phyloP scores from a whole-genome alignment of 2,797 vertebrate species.

The Muraenolepis orangiensis region DNA sequence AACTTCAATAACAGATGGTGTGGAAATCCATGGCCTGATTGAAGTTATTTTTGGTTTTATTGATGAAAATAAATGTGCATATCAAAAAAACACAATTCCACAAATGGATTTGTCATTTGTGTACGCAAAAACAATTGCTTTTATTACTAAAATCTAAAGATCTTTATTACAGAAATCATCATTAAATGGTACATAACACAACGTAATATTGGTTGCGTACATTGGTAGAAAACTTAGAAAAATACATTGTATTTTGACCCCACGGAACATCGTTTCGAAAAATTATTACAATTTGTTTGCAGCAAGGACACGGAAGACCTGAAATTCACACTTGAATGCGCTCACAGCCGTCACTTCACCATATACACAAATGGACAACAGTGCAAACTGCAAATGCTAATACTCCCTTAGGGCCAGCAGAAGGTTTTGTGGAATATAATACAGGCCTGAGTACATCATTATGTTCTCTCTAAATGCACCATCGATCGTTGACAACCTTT shows the following conservation, averaged over 20 bases:
- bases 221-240: slow-evolving; percentile 17
- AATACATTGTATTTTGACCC: slow-evolving; percentile 6
- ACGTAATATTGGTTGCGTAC: slow-evolving; percentile 23
- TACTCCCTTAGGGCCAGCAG: slow-evolving; percentile 54
- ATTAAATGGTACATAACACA: slow-evolving; percentile 1
- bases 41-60: slow-evolving; percentile 45
- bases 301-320: slow-evolving; percentile 28
- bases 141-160: slow-evolving; percentile 13
- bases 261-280: slow-evolving; percentile 13
- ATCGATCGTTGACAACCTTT: slow-evolving; percentile 16
- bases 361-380: slow-evolving; percentile 69
- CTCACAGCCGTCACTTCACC: slow-evolving; percentile 37
- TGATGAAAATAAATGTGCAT: slow-evolving; percentile 56
- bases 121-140: slow-evolving; percentile 17
- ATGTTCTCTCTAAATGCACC: slow-evolving; percentile 45
- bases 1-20: neutral
- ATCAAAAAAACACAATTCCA: slow-evolving; percentile 36
- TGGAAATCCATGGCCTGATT: slow-evolving; percentile 24
- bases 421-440: slow-evolving; percentile 26
- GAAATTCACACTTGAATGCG: slow-evolving; percentile 28
- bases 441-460: slow-evolving; percentile 35
- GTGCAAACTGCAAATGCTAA: slow-evolving; percentile 67
- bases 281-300: slow-evolving; percentile 23
- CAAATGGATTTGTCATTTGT: slow-evolving; percentile 26
- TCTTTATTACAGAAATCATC: neutral